Percentiles rank a stretch among this genome's conserved stretches.
phyloP scores from a whole-genome alignment of 2,113 vertebrate species.

The Rhagologus leucostigma region DNA sequence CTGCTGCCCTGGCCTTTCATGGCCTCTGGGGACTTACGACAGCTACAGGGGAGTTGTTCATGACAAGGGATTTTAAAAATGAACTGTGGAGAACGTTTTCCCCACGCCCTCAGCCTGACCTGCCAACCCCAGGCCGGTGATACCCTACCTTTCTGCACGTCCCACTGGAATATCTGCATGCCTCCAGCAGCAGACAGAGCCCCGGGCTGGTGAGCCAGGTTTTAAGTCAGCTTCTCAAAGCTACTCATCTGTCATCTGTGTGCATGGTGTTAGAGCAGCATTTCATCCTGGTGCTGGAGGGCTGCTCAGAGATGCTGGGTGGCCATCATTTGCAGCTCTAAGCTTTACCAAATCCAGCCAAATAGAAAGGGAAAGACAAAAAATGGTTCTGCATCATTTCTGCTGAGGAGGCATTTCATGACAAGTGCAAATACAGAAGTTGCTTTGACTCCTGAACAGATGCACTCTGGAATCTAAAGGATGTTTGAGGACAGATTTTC shows the following conservation, averaged over 20 bases:
- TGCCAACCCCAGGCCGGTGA: not conserved
- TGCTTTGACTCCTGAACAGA: conserved; percentile 27
- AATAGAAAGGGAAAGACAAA: not conserved
- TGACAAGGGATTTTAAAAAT: conserved; percentile 20
- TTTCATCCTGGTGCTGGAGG: not conserved
- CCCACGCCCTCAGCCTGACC: not conserved
- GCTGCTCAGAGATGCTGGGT: not conserved
- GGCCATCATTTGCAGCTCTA: not conserved
- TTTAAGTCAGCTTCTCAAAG: not conserved
- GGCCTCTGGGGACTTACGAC: not conserved
- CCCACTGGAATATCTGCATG: conserved; percentile 20
- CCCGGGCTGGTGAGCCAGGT: not conserved
- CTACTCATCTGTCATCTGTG: not conserved
- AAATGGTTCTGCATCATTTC: not conserved
- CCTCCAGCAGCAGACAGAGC: not conserved
- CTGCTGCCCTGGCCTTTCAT: not conserved
- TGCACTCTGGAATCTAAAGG: conserved; percentile 38
- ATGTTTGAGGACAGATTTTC: conserved; percentile 56
- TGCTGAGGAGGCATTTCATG: not conserved
- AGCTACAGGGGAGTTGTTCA: not conserved
- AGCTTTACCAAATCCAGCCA: not conserved
- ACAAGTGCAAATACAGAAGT: conserved; percentile 4
- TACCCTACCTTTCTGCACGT: conserved; percentile 23
- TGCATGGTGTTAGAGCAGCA: not conserved
- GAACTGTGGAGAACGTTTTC: not conserved